Conservation (phyloP, 1,140 invertebrate genomes). For the Drosophila eugracilis region DNA sequence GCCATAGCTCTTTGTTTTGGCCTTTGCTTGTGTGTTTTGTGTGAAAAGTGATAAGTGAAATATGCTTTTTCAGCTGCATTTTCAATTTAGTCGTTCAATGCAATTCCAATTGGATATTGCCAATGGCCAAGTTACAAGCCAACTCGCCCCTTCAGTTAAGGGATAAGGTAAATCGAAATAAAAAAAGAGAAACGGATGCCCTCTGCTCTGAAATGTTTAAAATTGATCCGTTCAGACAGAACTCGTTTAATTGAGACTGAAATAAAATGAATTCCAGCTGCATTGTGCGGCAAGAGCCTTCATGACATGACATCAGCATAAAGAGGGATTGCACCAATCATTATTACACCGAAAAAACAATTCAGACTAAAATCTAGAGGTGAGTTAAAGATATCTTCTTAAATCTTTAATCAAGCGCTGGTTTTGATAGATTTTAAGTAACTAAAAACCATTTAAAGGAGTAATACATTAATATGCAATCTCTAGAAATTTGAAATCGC, state of each 20-base stretch:
- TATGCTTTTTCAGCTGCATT: conserved; percentile 78
- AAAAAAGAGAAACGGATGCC: conserved; percentile 7
- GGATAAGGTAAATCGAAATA: conserved; percentile 12
- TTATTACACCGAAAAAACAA: conserved; percentile 6
- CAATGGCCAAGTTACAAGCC: conserved; percentile 53
- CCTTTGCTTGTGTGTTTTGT: conserved; percentile 62
- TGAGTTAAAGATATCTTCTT: too few species aligned
- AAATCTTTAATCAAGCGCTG: too few species aligned
- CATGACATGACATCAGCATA: conserved; percentile 44
- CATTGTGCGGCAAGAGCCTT: conserved; percentile 27
- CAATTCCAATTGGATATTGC: conserved; percentile 78
- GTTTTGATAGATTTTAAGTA: too few species aligned
- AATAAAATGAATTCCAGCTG: conserved; percentile 46
- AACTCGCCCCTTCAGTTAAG: not conserved
- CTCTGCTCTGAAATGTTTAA: conserved; percentile 21
- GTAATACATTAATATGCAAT: too few species aligned
- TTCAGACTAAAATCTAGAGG: not conserved
- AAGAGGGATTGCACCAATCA: conserved; percentile 7
- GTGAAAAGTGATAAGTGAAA: conserved; percentile 82
- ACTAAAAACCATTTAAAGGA: too few species aligned
- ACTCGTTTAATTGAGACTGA: conserved; percentile 50
- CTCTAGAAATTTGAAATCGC: too few species aligned
- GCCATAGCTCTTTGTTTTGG: conserved; percentile 50
- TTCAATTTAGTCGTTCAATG: conserved; percentile 81
- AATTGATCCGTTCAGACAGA: conserved; percentile 32